Base-by-base conservation (phyloP, 2,797 vertebrate genomes). In the Anguilla pacifica region DNA sequence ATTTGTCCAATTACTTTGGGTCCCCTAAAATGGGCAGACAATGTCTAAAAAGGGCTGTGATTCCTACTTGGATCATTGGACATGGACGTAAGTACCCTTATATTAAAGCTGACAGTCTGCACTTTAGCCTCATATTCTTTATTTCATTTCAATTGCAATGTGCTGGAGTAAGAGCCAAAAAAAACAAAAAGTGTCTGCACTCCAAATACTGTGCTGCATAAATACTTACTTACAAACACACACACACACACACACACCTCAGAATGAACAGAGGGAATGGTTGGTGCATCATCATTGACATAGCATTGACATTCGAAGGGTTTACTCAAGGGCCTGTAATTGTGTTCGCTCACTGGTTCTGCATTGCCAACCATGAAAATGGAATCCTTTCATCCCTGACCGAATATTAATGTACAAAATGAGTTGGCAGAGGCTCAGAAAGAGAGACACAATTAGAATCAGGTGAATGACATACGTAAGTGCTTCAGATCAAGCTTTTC, bases 361-460 rank as follows among this genome's bases (percentile, higher is more conserved):
- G 98, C 98, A 98, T 99, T 99, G 97, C 97, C 98, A 97, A 99
- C 98, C 98, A 94, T 99, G 98, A 99, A 99, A 99, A 99, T 99
- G 97, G 98, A 99, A 99, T 98, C 97, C 98, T 97, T 98, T 98
- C 98, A 99, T 98, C 98, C 98, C 97, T 98, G 98, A 99, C 98
- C 98, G 98, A 98, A 98, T 99, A 98, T 98, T 99, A 99, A 99
- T 99, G 98, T 99, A 98, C 97, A 98, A 98, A 99, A 98, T 98
- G 97, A 98, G 98, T 98, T 99, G 98, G 98, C 98, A 97, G 96
- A 95, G 96, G 96, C 98, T 99, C 98, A 99, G 97, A 98, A 97
- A 96, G 95, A 93, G 96, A 97, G 96, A 96, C 96, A 97, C 98
- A 98, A 98, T 99, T 97, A 98, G 98, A 98, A 98, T 99, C 97